Evolutionary conservation across 1,140 invertebrate species (phyloP).

Genomic region (Drosophila melanica): DNA sequence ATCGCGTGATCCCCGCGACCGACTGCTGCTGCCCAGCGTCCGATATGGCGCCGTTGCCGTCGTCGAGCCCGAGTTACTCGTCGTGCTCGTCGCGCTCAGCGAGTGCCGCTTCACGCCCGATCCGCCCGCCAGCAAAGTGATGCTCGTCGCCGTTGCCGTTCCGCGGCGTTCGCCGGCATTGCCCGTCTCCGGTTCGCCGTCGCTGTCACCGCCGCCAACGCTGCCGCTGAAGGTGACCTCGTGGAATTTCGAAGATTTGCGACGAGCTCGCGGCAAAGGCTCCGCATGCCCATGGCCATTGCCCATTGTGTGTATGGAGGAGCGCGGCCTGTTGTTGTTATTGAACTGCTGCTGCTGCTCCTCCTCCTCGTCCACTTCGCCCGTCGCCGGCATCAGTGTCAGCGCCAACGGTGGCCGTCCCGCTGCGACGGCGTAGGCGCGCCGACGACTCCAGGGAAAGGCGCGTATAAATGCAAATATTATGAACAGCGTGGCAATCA

Average conservation of each 20-base stretch:
- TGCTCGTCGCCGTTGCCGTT: neutral
- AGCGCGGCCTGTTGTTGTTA: conserved; percentile 57
- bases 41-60: conserved; percentile 52
- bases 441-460: conserved; percentile 77
- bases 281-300: conserved; percentile 43
- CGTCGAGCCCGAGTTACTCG: conserved; percentile 50
- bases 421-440: conserved; percentile 36
- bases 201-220: conserved; percentile 76
- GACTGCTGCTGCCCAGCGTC: conserved; percentile 35
- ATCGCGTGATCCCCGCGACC: conserved; percentile 57
- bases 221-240: conserved; percentile 81
- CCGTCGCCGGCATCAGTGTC: conserved; percentile 39
- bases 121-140: neutral
- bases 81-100: conserved; percentile 64
- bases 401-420: conserved; percentile 51
- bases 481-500: conserved; percentile 83
- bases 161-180: conserved; percentile 1
- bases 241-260: conserved; percentile 77
- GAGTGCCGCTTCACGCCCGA: conserved; percentile 53
- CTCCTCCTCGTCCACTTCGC: conserved; percentile 5
- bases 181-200: conserved; percentile 37
- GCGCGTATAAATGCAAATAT: conserved; percentile 83
- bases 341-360: conserved; percentile 36
- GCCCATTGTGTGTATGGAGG: conserved; percentile 55
- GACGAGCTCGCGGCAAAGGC: conserved; percentile 46